Evolutionary conservation across 1,140 invertebrate genomes (phyloP).

Genomic region (Heterodera schachtii): DNA sequence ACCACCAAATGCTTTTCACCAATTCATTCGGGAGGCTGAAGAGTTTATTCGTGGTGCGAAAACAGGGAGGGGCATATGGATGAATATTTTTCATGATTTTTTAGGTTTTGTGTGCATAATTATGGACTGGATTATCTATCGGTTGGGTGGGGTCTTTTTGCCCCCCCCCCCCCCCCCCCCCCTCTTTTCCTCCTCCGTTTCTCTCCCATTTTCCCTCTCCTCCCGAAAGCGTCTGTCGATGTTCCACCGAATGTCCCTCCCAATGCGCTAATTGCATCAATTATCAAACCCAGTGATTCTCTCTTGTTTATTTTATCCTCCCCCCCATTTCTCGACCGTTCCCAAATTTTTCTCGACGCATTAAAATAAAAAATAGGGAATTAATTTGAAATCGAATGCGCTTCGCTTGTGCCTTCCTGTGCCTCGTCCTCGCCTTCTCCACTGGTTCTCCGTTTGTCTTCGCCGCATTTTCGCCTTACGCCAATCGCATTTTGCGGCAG

Average conservation of each 20-base stretch:
- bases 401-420: not conserved
- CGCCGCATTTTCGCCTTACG: not conserved
- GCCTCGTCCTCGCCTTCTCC: not conserved
- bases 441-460: not conserved
- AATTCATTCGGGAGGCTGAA: not conserved
- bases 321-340: no score
- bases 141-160: not conserved
- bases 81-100: not conserved
- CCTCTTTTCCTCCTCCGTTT: no score
- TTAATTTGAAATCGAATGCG: no score
- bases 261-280: slow-evolving; percentile 14
- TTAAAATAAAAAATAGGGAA: no score
- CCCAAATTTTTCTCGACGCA: no score
- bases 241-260: no score
- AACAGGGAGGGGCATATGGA: not conserved
- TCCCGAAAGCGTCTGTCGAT: not conserved
- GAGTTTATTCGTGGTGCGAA: not conserved
- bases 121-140: not conserved
- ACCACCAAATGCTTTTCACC: not conserved
- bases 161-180: no score
- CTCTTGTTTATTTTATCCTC: no score
- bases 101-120: not conserved
- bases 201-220: not conserved
- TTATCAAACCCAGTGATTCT: no score
- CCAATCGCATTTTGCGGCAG: not conserved